phyloP scores from a whole-genome alignment of 1,140 invertebrate species.

The Triops longicaudatus region DNA sequence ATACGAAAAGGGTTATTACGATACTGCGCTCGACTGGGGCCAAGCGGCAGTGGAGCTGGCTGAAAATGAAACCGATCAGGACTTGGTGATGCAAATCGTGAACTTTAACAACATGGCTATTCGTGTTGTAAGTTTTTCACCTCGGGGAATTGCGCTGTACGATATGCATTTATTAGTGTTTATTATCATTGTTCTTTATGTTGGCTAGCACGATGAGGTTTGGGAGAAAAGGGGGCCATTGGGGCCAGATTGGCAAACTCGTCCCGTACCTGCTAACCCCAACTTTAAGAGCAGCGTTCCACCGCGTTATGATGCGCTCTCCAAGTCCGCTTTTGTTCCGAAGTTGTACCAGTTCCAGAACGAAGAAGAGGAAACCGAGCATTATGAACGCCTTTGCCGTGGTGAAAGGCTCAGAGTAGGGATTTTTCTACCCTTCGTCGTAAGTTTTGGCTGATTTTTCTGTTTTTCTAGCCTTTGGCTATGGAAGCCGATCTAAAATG shows the following conservation, averaged over 20 bases:
- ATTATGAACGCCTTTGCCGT: conserved; percentile 40
- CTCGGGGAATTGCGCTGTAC: neutral
- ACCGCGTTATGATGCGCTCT: conserved; percentile 27
- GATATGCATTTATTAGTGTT: neutral
- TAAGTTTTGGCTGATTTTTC: conserved; percentile 18
- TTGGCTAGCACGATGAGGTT: conserved; percentile 33
- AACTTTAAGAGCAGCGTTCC: conserved; percentile 17
- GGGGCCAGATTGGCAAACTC: conserved; percentile 36
- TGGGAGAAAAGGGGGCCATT: conserved; percentile 33
- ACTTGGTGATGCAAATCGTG: conserved; percentile 36
- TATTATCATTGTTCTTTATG: conserved; percentile 17
- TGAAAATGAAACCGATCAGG: neutral
- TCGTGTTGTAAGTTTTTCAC: conserved; percentile 36
- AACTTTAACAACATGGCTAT: conserved; percentile 38
- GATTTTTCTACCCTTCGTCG: neutral
- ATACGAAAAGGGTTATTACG: conserved; percentile 40
- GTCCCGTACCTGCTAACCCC: conserved; percentile 34
- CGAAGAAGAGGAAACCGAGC: conserved; percentile 38
- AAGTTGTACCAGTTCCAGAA: conserved; percentile 34
- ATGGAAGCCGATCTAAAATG: conserved; percentile 6
- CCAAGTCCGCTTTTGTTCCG: conserved; percentile 31
- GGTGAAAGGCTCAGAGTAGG: conserved; percentile 35
- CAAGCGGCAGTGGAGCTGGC: conserved; percentile 37
- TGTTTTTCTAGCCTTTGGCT: neutral
- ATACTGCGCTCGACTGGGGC: conserved; percentile 41